Percentiles rank a stretch among this genome's conserved stretches.
These are phyloP conservation scores for Deroplatys truncata DNA, from an alignment of 2,888 invertebrate species.

Conservation along the genomic window DNA sequence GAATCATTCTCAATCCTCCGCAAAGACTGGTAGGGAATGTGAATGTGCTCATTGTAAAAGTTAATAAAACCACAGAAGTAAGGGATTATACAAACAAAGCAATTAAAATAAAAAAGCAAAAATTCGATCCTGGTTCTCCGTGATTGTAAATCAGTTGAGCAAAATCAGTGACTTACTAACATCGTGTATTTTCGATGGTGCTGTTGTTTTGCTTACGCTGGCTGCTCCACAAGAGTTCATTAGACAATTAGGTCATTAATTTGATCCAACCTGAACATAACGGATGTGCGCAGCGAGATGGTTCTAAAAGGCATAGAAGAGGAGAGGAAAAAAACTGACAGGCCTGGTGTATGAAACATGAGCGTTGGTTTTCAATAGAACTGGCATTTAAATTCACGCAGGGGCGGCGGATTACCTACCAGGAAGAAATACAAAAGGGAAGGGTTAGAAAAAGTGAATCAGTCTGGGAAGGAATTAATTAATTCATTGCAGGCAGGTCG, in stretches of 20 bases:
- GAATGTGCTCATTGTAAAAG: too few species aligned
- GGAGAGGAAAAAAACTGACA: too few species aligned
- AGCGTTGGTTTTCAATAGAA: background rate
- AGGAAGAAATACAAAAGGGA: background rate
- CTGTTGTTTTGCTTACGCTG: background rate
- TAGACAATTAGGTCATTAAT: background rate
- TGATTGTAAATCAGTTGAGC: too few species aligned
- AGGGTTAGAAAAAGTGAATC: background rate
- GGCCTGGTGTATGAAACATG: background rate
- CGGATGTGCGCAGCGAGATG: background rate
- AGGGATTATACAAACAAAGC: too few species aligned
- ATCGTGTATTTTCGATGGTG: too few species aligned
- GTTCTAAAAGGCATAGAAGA: background rate
- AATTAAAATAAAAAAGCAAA: too few species aligned
- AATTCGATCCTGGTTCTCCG: too few species aligned
- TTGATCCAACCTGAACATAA: background rate
- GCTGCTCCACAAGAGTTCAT: background rate
- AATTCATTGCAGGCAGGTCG: conserved; percentile 1
- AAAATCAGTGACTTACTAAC: too few species aligned
- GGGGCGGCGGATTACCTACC: background rate
- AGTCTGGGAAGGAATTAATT: background rate
- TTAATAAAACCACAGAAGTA: too few species aligned
- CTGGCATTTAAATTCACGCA: background rate
- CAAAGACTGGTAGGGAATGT: too few species aligned
- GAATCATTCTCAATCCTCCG: too few species aligned